Percentiles rank a stretch among this genome's conserved stretches.
Conservation (phyloP, 35 echinoderm and acorn worm species). For the Strongylocentrotus purpuratus region DNA sequence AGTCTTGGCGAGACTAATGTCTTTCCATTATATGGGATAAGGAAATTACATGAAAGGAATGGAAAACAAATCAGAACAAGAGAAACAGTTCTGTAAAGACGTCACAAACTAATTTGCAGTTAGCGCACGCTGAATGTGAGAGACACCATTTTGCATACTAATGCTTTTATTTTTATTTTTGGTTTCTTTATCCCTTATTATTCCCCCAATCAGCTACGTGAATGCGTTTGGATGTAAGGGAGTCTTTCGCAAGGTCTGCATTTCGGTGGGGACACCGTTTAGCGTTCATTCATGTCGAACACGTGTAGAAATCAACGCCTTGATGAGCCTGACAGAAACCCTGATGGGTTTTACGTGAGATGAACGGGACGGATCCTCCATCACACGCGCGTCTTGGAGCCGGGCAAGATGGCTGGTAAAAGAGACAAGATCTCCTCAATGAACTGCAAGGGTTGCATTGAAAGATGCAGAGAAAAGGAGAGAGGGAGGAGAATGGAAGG, state of each 20-base stretch:
- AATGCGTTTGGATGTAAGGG: neutral
- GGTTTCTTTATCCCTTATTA: neutral
- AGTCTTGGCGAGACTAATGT: neutral
- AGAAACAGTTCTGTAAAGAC: neutral
- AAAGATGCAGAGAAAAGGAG: neutral
- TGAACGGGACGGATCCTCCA: neutral
- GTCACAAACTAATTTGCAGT: neutral
- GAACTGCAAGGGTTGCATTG: neutral
- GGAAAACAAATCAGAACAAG: neutral
- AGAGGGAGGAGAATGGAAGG: neutral
- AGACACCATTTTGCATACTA: neutral
- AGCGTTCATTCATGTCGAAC: slow-evolving; percentile 31
- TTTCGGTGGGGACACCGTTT: neutral
- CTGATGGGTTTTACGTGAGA: neutral
- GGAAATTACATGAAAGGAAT: neutral
- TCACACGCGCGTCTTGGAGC: neutral
- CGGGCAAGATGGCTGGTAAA: neutral
- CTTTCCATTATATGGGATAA: neutral
- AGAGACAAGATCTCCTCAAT: neutral
- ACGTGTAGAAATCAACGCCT: slow-evolving; percentile 14
- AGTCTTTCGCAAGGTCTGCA: neutral
- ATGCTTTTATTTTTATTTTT: neutral
- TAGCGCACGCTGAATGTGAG: neutral
- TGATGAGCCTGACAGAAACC: neutral
- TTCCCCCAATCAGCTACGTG: neutral